These are phyloP conservation scores for Centruroides vittatus DNA, from an alignment of 1,140 invertebrate genomes.

Conservation along the genomic window DNA sequence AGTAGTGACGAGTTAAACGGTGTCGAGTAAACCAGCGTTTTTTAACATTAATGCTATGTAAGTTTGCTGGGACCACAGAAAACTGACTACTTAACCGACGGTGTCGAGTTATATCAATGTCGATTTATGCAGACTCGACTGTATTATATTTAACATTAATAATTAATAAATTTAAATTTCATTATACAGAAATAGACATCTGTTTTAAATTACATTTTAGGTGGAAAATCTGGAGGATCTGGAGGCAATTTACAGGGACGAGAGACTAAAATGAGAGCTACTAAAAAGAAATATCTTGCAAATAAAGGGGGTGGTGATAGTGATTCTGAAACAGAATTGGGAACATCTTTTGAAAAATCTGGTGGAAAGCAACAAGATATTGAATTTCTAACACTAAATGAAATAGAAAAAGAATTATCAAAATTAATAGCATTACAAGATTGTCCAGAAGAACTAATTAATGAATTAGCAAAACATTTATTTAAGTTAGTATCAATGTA, in stretches of 20 bases:
- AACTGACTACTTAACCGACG: too few relatives aligned
- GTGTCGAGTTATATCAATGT: too few relatives aligned
- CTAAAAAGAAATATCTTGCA: slow-evolving; percentile 48
- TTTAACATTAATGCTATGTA: too few relatives aligned
- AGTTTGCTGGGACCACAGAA: too few relatives aligned
- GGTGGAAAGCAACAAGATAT: slow-evolving; percentile 31
- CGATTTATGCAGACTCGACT: too few relatives aligned
- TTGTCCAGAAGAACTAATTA: slow-evolving; percentile 31
- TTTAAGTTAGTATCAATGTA: slow-evolving; percentile 3
- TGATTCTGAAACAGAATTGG: slow-evolving; percentile 30
- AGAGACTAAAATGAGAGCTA: slow-evolving; percentile 89
- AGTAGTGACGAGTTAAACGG: too few relatives aligned
- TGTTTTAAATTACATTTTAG: not conserved
- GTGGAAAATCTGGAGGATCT: slow-evolving; percentile 57
- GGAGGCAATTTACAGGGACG: slow-evolving; percentile 78
- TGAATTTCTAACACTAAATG: slow-evolving; percentile 48
- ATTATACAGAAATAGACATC: too few relatives aligned
- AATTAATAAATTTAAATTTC: too few relatives aligned
- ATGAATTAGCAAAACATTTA: slow-evolving; percentile 1
- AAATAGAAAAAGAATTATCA: slow-evolving; percentile 49
- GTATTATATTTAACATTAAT: too few relatives aligned
- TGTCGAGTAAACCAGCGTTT: too few relatives aligned
- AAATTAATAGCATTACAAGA: slow-evolving; percentile 37
- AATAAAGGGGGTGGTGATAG: slow-evolving; percentile 42
- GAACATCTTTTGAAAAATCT: slow-evolving; percentile 31